Evolutionary conservation across 2,797 vertebrate genomes (phyloP), one percentile per base, ranked within the genome.

Genomic region (Microtus obscurus): DNA sequence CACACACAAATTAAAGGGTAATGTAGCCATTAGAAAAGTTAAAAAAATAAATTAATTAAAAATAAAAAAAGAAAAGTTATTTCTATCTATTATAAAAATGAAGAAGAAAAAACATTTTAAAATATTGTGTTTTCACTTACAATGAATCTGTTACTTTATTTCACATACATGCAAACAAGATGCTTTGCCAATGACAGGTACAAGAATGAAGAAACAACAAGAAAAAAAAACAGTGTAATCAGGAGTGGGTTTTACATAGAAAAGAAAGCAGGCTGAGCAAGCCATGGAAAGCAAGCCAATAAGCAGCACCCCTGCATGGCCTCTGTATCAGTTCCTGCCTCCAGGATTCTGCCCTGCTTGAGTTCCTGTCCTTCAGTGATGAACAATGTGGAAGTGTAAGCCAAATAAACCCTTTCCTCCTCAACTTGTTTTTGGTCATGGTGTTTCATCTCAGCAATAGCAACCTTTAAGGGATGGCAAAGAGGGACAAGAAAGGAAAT

Each of bases 61-160:
- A n/a, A n/a, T n/a, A n/a, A n/a, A n/a, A n/a, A n/a, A n/a, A 78
- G 37, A 63, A 88, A 73, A 37, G 4, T 53, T 93, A 61, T 88
- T 90, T 71, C 85, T 82, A 43, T 61, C 63, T 80, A 17, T 19
- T 11, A 59, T 90, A 4, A 95, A 94, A 92, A 77, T 79, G 82
- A 86, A 37, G 80, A 67, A 59, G 13, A 59, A 91, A 63, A 85
- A 23, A 13, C 10, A 59, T 82, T 51, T 23, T 40, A 74, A 48
- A 8, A 59, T 11, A 40, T 0, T 29, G 2, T 37, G 14, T 29
- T 82, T 73, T 76, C 37, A 45, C 48, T 40, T 69, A 6, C 4
- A 23, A 79, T 77, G 40, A 34, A 59, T 31, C 5, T 81, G 6
- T 7, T 6, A 56, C 61, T 93, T 81, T 89, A 65, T 73, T 63